Conservation (phyloP, 2,888 invertebrate species). For the Lasiommata megera region DNA sequence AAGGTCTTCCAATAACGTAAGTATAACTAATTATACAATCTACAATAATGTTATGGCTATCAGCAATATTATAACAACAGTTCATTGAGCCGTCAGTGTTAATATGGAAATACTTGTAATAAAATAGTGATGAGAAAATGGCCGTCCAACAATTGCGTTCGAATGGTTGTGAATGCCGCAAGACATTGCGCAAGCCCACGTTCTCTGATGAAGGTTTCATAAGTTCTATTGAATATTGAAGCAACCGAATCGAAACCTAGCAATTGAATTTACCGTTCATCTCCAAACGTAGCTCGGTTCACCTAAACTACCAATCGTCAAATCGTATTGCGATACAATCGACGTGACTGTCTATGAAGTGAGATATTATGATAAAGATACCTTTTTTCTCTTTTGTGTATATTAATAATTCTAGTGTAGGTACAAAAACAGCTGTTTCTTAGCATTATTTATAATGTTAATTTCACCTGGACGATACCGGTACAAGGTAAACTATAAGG, state of each 20-base stretch:
- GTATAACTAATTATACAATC: background rate
- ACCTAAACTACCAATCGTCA: background rate
- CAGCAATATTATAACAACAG: background rate
- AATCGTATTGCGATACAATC: background rate
- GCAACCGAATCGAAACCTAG: background rate
- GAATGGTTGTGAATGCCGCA: background rate
- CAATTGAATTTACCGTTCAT: background rate
- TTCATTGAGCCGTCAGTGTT: background rate
- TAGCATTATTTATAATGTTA: no score
- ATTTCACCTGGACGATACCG: no score
- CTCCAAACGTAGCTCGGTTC: background rate
- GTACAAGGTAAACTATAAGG: no score
- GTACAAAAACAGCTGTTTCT: no score
- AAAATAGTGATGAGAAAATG: slow-evolving; percentile 25
- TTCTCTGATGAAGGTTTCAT: slow-evolving; percentile 2
- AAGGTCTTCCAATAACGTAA: background rate
- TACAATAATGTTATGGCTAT: slow-evolving; percentile 7
- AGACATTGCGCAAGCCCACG: background rate
- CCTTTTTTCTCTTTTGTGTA: no score
- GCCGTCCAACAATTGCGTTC: slow-evolving; percentile 19
- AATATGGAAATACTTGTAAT: slow-evolving; percentile 5
- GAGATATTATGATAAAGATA: background rate
- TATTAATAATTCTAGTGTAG: no score
- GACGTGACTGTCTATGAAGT: background rate
- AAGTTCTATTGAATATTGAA: background rate